Base-by-base conservation (phyloP, 2,888 invertebrate genomes). In the Cosmopolites sordidus region DNA sequence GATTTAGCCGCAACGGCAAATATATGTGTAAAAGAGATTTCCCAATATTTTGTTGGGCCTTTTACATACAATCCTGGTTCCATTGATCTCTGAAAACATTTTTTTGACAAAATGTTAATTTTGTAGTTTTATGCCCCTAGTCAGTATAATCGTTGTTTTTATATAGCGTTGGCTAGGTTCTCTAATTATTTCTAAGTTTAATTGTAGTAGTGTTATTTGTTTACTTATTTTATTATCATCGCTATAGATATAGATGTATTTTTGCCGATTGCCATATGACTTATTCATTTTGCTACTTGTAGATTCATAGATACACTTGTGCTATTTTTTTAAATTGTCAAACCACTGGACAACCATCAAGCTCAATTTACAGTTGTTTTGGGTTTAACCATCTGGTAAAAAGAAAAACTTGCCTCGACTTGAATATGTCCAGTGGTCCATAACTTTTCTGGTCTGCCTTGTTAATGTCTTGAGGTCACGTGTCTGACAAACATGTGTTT, bases 101-200 rank as follows among this genome's bases (percentile, higher is more conserved):
- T 22, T 22, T 59, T 56, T 61, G 56, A 64, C 60, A 60, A 58
- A 63, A 61, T 64, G 61, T 65, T 60, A 52, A 62, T 60, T 67
- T 64, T 64, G 66, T 66, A 65, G 65, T 63, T 62, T 63, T 64
- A 62, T 62, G 61, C 64, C 66, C 71, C 73, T 74, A 74, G 73
- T 74, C 74, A 73, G 69, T 69, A 70, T 70, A 71, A 66, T 73
- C 67, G 70, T 64, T 63, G 60, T 65, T 62, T 64, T 60, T 62
- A 51, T 38, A 58, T 63, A 69, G 67, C 66, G 66, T 70, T 73
- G 73, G 69, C 73, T 73, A 73, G 73, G 69, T 64, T 64, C 55
- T 62, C 54, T 60, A 47, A 48, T 62, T 64, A 65, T 62, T 64
- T 62, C 54, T 66, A 59, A 67, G 63, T 66, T 65, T 61, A 63